Evolutionary conservation across 2,797 vertebrate genomes (phyloP), one percentile per base, ranked within the genome.

Genomic region (Smutsia gigantea): DNA sequence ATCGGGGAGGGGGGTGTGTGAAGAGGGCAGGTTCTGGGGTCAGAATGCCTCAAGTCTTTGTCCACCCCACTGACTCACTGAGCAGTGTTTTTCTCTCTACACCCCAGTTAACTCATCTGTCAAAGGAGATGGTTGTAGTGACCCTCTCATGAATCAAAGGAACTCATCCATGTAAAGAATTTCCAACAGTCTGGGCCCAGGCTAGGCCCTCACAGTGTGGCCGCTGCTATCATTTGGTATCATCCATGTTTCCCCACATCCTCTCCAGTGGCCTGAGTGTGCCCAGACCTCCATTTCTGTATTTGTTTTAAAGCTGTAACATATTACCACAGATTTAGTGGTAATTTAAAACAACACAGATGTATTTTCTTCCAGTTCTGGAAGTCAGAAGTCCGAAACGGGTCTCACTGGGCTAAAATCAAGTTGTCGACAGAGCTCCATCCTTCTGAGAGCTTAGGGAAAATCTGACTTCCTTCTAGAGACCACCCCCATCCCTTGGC

Each of bases 401-500:
- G 31, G 49, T 34, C 49, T 53, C n/a, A 23, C 19, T 53, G 31
- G 49, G 46, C 10, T 77, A 53, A 77, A 77, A 53, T 34, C 12
- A n/a, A n/a, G 19, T n/a, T n/a, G 34, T 23, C 7, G 19, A 11
- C 31, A 81, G 25, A 37, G 37, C 37, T 68, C 34, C 23, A 6
- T 71, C 59, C 53, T 49, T 59, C 23, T 29, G 39, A 25, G 59
- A 1, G 0, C 8, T n/a, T 15, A 9, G 7, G 15, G 31, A 57
- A 29, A 46, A 42, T 79, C 51, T 3, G 4, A 14, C 59, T 69
- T 57, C 29, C 29, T 11, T 77, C 34, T 14, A 9, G 34, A 11
- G 19, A 3, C 5, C 29, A 4, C 4, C 2, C 15, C 9, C 2
- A 4, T 55, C 5, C 2, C 42, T 64, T 46, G 39, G 6, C 27